Percentiles rank a stretch among this genome's conserved stretches.
Evolutionary conservation across 2,113 vertebrate genomes (phyloP).

Genomic region (Protomyctophum bolini): DNA sequence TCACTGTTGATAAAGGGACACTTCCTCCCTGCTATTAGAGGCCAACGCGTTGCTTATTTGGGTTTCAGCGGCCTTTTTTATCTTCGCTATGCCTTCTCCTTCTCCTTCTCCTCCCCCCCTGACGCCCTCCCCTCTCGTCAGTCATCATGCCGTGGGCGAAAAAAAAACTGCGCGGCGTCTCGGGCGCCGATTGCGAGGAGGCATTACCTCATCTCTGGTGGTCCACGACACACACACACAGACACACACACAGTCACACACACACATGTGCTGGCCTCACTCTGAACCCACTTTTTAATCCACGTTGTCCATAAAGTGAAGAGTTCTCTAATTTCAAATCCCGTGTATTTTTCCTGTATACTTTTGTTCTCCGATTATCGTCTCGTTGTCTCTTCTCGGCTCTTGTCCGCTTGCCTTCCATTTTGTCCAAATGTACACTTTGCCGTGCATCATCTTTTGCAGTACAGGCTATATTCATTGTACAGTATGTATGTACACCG

Average conservation of each 20-base stretch:
- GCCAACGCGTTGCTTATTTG: slow-evolving; percentile 81
- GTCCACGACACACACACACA: slow-evolving; percentile 48
- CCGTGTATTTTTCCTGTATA: too few species aligned
- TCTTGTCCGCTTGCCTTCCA: not conserved
- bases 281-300: too few species aligned
- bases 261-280: too few species aligned
- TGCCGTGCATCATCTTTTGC: too few species aligned
- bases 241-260: slow-evolving; percentile 19
- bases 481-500: too few species aligned
- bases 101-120: slow-evolving; percentile 34
- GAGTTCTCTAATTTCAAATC: too few species aligned
- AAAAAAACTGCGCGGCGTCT: slow-evolving; percentile 55
- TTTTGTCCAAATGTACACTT: too few species aligned
- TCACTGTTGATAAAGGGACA: slow-evolving; percentile 82
- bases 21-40: slow-evolving; percentile 87
- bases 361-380: not conserved
- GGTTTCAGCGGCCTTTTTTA: slow-evolving; percentile 79
- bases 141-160: slow-evolving; percentile 70
- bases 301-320: too few species aligned
- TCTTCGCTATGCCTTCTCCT: slow-evolving; percentile 60
- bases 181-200: slow-evolving; percentile 57
- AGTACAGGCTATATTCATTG: too few species aligned
- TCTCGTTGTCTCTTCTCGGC: not conserved
- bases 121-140: slow-evolving; percentile 64
- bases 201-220: slow-evolving; percentile 66